These are phyloP conservation scores for Axinella damicornis DNA, from an alignment of 37 sponge, comb jelly and placozoan species.

Conservation along the genomic window DNA sequence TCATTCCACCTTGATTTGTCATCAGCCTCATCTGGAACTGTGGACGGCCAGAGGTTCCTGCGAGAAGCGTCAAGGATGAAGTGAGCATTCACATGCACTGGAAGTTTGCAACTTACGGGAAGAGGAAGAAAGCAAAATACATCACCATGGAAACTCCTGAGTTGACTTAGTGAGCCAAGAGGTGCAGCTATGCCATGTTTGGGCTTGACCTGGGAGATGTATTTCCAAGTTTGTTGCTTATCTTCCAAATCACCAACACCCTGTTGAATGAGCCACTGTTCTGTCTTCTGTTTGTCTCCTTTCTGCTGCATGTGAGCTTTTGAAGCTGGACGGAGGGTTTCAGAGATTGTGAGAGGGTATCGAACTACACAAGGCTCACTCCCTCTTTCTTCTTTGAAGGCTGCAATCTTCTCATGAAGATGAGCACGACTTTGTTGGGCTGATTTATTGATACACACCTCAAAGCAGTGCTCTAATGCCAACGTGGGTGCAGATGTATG, in stretches of 20 bases:
- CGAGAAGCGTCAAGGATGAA: slow-evolving; percentile 70
- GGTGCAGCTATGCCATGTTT: slow-evolving; percentile 70
- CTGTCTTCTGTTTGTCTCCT: background rate
- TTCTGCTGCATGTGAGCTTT: background rate
- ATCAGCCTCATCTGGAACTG: slow-evolving; percentile 31
- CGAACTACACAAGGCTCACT: slow-evolving; percentile 4
- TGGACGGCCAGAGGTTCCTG: slow-evolving; percentile 59
- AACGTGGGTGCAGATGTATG: background rate
- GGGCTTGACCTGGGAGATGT: slow-evolving; percentile 43
- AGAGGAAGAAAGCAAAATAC: slow-evolving; percentile 83
- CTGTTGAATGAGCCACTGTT: slow-evolving; percentile 72
- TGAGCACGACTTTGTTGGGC: background rate
- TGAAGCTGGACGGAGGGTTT: background rate
- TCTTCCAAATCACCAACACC: slow-evolving; percentile 59
- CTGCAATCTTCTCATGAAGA: background rate
- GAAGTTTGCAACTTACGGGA: slow-evolving; percentile 47
- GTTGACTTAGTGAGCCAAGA: background rate
- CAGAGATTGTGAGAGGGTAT: slow-evolving; percentile 27
- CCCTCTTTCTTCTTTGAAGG: slow-evolving; percentile 1
- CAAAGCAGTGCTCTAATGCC: background rate
- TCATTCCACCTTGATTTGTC: slow-evolving; percentile 66
- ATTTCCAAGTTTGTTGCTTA: slow-evolving; percentile 21
- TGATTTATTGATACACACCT: background rate
- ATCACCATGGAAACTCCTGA: slow-evolving; percentile 15
- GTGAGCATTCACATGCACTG: slow-evolving; percentile 83